A percentile compares a stretch with the other conserved stretches of the same genome.
These are phyloP conservation scores for Epizoanthus illoricatus DNA, from an alignment of 92 coral and sea anemone species.

Conservation along the genomic window DNA sequence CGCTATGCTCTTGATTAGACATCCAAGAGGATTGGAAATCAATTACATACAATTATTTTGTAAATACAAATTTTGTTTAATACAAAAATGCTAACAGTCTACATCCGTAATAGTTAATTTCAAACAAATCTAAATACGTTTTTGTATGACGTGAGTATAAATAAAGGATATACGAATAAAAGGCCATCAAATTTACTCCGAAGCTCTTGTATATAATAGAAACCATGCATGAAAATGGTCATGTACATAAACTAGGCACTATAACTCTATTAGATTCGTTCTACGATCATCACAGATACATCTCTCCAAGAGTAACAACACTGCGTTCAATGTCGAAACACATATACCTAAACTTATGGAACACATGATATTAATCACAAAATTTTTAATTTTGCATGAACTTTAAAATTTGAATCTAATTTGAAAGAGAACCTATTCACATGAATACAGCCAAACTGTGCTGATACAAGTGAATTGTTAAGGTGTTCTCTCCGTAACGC, in stretches of 20 bases:
- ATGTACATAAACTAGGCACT: background rate
- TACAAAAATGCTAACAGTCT: background rate
- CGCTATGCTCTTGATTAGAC: background rate
- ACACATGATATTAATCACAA: background rate
- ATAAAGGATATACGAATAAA: slow-evolving; percentile 1
- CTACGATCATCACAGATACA: background rate
- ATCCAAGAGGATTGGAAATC: background rate
- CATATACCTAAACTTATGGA: background rate
- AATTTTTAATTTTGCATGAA: background rate
- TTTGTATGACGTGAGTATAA: slow-evolving; percentile 6
- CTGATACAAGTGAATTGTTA: background rate
- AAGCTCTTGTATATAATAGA: slow-evolving; percentile 8
- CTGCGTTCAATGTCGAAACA: background rate
- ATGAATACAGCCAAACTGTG: background rate
- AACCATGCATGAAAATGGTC: background rate
- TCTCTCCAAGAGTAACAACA: background rate
- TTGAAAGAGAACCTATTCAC: background rate
- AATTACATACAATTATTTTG: background rate
- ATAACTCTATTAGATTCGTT: background rate
- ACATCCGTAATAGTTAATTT: background rate
- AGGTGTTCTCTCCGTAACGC: background rate
- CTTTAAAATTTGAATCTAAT: background rate
- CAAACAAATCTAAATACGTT: background rate
- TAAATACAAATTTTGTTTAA: background rate
- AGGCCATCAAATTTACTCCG: slow-evolving; percentile 8